Evolutionary conservation across 2,113 vertebrate genomes (phyloP).

Genomic region (Chascanopsetta lugubris): DNA sequence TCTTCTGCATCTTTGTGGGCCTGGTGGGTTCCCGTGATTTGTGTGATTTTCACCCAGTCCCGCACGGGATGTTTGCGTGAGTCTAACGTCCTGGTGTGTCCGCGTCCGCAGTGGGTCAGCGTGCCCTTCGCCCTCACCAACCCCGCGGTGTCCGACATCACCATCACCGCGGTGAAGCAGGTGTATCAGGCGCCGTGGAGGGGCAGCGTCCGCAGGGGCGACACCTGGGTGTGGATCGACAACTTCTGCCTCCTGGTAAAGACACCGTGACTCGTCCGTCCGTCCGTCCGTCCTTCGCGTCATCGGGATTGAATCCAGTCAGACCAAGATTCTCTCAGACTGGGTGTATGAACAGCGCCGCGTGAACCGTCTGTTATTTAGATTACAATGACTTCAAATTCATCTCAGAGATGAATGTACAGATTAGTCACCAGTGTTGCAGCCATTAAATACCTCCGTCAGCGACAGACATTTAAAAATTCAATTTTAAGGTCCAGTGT

Average conservation of each 20-base stretch:
- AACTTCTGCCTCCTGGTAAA: constrained; percentile 93
- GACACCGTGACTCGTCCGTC: background rate
- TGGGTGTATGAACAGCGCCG: no score
- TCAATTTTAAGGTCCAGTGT: no score
- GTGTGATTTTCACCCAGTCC: background rate
- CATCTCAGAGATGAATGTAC: no score
- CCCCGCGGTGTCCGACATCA: constrained; percentile 92
- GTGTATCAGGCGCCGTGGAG: constrained; percentile 93
- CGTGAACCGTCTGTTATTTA: no score
- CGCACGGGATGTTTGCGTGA: background rate
- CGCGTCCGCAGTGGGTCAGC: constrained; percentile 90
- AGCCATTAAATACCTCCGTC: no score
- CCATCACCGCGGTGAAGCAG: constrained; percentile 86
- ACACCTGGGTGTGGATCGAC: constrained; percentile 93
- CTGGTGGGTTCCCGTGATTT: constrained; percentile 87
- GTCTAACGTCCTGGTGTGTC: constrained; percentile 40
- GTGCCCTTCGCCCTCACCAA: constrained; percentile 94
- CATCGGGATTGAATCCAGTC: background rate
- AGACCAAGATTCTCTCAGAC: no score
- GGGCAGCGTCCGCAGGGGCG: constrained; percentile 81
- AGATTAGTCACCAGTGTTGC: no score
- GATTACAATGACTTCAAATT: no score
- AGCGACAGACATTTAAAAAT: no score
- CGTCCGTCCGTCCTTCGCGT: background rate
- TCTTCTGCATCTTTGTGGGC: constrained; percentile 97